Base-by-base conservation (phyloP, 35 echinoderm and acorn worm genomes). In the Hemicentrotus pulcherrimus region DNA sequence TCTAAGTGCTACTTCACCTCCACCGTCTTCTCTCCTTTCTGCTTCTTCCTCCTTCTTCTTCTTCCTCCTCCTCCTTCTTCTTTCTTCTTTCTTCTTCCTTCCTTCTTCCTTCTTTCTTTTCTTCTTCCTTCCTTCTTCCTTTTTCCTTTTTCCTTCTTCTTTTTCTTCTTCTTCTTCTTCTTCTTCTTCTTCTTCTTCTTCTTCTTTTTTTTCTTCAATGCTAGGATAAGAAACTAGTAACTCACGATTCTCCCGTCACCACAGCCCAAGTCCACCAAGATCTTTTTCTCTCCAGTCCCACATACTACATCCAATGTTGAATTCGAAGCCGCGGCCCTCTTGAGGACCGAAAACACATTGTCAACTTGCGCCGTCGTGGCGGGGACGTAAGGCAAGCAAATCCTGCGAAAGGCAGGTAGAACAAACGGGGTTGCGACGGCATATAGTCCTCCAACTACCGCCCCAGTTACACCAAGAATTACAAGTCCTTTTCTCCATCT, bases 241-340 rank as follows among this genome's bases (percentile, higher is more conserved):
- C 97, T 99, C 71, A 99, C 98, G 32, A 99, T 97, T 94, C 98
- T 97, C 19, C 98, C 98, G 92, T 99, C 98, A 33, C 98, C 98
- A 96, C 98, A 97, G 30, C 98, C 98, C 12, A 99, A 89, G 95
- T 99, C 98, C 28, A 98, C 95, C 28, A 99, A 52, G 6, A 87
- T 35, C 5, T 95, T 89, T 78, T 94, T 96, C 48, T 85, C 91
- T 18, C 5, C 46, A 22, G 94, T 87, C 86, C 87, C 59, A 32
- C 89, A 32, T 18, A 85, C 45, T 24, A 32, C 11, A 58, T 85
- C 32, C n/a, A 19, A 31, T 94, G 16, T 31, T 30, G 10, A 18
- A 4, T 28, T 14, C 58, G 45, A 48, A 15, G 48, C 91, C 94
- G 41, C 85, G 48, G 91, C 11, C 15, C 91, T 19, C 48, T 13